A percentile compares a stretch with the other conserved stretches of the same genome.
phyloP scores from a whole-genome alignment of 1,140 invertebrate species.

The Harpegnathos saltator region DNA sequence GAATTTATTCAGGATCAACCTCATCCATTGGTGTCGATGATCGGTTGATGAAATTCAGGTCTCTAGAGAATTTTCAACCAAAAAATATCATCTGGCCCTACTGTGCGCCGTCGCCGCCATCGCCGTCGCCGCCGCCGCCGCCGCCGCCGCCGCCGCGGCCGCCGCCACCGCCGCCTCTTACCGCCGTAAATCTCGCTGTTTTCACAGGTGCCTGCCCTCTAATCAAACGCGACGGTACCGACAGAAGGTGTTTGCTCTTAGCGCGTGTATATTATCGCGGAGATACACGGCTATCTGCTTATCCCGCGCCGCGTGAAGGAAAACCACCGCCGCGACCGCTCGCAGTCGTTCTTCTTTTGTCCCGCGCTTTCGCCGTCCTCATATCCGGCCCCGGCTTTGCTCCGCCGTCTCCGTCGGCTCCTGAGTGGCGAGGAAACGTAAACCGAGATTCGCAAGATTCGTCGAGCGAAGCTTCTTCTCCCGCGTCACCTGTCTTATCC shows the following conservation, averaged over 20 bases:
- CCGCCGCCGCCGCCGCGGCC: no score
- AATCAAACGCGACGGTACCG: constrained; percentile 33
- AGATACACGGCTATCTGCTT: constrained; percentile 41
- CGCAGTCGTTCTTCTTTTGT: no score
- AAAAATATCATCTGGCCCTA: no score
- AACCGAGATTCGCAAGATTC: background rate
- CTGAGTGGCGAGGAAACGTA: constrained; percentile 2
- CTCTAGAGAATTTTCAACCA: no score
- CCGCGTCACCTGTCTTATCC: background rate
- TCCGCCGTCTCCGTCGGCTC: background rate
- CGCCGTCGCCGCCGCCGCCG: no score
- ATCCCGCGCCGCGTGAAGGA: constrained; percentile 12
- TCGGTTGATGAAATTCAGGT: no score
- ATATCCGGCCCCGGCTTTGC: background rate
- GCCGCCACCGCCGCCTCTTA: background rate
- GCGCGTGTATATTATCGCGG: constrained; percentile 38
- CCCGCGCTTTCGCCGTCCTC: no score
- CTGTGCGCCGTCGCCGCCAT: no score
- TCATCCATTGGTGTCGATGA: no score
- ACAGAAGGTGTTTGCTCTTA: constrained; percentile 42
- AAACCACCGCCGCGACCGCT: constrained; percentile 1
- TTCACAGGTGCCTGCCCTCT: constrained; percentile 44
- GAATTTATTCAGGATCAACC: no score
- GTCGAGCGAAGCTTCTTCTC: background rate
- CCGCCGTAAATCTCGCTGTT: constrained; percentile 41